Percentiles rank a stretch among this genome's conserved stretches.
These are phyloP conservation scores for Danio albolineatus DNA, from an alignment of 2,797 vertebrate genomes.

Conservation along the genomic window DNA sequence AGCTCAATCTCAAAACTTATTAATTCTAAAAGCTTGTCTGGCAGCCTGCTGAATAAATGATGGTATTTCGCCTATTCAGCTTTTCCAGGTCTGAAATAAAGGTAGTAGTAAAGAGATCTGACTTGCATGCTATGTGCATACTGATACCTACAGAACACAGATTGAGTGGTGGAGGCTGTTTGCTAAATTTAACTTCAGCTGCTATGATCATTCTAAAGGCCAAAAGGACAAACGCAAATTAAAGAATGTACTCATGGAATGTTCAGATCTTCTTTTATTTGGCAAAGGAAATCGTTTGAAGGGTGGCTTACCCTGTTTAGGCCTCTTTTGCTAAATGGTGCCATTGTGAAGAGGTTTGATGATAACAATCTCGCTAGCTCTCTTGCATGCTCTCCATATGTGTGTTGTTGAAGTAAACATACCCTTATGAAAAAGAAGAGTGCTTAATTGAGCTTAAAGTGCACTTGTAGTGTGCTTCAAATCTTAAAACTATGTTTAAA, in stretches of 20 bases:
- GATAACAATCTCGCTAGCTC: background rate
- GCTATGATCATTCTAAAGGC: background rate
- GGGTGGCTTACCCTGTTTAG: background rate
- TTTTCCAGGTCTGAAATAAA: conserved; percentile 15
- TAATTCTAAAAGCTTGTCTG: conserved; percentile 67
- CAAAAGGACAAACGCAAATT: background rate
- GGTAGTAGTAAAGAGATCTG: conserved; percentile 7
- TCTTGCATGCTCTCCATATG: background rate
- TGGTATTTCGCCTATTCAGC: conserved; percentile 55
- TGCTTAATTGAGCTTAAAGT: background rate
- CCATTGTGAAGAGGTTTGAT: background rate
- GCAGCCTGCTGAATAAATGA: conserved; percentile 73
- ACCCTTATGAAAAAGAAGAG: background rate
- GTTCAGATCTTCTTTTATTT: conserved; percentile 5
- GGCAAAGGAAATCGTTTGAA: background rate
- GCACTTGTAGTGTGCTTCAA: background rate
- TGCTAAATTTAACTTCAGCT: background rate
- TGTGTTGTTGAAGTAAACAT: background rate
- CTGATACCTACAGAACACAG: background rate
- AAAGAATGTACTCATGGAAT: background rate
- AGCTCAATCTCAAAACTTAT: conserved; percentile 69
- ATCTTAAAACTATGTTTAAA: background rate
- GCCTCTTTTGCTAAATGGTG: conserved; percentile 19
- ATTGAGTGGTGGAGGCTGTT: background rate
- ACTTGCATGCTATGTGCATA: background rate